These are phyloP conservation scores for Plagiodera versicolora DNA, from an alignment of 2,888 invertebrate genomes.

Conservation along the genomic window DNA sequence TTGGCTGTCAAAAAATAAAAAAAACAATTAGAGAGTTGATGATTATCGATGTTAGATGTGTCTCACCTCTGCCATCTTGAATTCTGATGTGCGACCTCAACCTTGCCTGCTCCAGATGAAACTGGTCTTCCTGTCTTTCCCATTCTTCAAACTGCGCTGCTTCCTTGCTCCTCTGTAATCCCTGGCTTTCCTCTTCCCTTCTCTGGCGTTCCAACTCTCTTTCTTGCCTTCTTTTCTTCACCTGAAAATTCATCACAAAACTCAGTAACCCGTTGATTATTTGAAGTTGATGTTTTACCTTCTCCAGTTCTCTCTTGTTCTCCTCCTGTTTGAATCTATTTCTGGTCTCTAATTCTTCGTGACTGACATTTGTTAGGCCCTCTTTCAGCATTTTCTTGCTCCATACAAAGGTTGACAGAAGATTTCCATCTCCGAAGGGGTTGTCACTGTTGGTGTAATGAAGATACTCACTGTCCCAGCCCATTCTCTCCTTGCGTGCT, in stretches of 20 bases:
- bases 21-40: not conserved
- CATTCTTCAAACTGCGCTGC: slow-evolving; percentile 90
- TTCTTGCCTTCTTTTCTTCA: slow-evolving; percentile 87
- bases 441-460: slow-evolving; percentile 98
- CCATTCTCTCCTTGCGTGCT: slow-evolving; percentile 87
- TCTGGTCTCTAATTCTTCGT: slow-evolving; percentile 78
- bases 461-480: slow-evolving; percentile 96
- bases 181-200: slow-evolving; percentile 79
- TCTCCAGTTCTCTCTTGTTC: slow-evolving; percentile 89
- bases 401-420: slow-evolving; percentile 96
- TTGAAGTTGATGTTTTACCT: slow-evolving; percentile 64
- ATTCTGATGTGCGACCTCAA: slow-evolving; percentile 89
- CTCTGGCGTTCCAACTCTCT: slow-evolving; percentile 84
- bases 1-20: slow-evolving; percentile 64
- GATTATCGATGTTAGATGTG: no score
- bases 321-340: slow-evolving; percentile 88
- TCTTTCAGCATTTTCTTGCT: slow-evolving; percentile 93
- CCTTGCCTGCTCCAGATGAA: slow-evolving; percentile 95
- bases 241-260: slow-evolving; percentile 47
- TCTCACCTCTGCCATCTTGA: slow-evolving; percentile 81
- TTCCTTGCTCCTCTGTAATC: slow-evolving; percentile 86
- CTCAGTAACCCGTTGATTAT: not conserved
- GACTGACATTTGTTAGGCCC: slow-evolving; percentile 76
- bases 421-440: slow-evolving; percentile 96
- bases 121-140: slow-evolving; percentile 96